A percentile compares a stretch with the other conserved stretches of the same genome.
phyloP scores from a whole-genome alignment of 2,888 invertebrate species.

The Adelphocoris suturalis region DNA sequence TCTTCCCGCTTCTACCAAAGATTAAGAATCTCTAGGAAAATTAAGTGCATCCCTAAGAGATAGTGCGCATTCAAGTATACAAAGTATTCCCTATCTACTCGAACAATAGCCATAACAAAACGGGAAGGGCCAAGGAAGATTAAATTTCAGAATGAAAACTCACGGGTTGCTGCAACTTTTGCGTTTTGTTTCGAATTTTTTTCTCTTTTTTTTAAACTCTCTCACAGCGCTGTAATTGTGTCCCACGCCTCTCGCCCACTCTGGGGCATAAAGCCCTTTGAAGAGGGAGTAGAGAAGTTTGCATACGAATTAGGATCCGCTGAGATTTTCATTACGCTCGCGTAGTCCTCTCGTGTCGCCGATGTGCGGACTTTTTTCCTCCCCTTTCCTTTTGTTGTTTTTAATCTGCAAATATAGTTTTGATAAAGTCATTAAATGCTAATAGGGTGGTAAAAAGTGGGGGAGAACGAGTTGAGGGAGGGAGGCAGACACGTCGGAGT shows the following conservation, averaged over 20 bases:
- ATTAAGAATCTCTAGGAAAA: no score
- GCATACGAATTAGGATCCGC: constrained; percentile 53
- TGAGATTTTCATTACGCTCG: constrained; percentile 50
- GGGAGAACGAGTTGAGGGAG: neutral
- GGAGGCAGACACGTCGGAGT: neutral
- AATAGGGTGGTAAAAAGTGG: constrained; percentile 44
- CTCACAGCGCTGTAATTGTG: constrained; percentile 11
- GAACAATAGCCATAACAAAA: neutral
- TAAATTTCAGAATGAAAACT: constrained; percentile 48
- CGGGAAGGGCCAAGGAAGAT: neutral
- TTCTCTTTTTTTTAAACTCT: neutral
- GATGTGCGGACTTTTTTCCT: neutral
- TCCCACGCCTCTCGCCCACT: neutral
- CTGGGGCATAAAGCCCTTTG: neutral
- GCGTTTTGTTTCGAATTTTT: constrained; percentile 7
- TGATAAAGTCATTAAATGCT: constrained; percentile 55
- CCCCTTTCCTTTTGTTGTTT: neutral
- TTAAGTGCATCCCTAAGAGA: no score
- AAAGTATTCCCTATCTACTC: neutral
- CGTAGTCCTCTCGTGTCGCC: constrained; percentile 17
- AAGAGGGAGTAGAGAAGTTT: constrained; percentile 25
- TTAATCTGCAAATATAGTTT: constrained; percentile 46
- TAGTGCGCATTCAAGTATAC: no score
- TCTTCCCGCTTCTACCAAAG: no score
- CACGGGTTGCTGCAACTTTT: constrained; percentile 22